Evolutionary conservation across 2,888 invertebrate species (phyloP).

Genomic region (Tipula vernalis): DNA sequence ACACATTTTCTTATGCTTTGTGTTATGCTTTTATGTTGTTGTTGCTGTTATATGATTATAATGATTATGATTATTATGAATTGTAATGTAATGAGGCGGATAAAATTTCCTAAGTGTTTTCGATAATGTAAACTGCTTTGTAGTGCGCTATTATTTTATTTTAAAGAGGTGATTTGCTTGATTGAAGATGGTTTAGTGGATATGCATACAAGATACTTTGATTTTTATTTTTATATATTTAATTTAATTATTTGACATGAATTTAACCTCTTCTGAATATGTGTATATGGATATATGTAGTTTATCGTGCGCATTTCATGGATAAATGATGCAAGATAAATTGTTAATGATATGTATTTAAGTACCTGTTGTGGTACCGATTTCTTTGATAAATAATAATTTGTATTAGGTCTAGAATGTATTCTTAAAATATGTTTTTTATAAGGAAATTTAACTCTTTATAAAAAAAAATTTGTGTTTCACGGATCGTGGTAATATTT

Average conservation of each 20-base stretch:
- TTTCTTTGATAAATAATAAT: not conserved
- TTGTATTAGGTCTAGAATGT: not conserved
- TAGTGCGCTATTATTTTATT: conserved; percentile 4
- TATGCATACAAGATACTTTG: not conserved
- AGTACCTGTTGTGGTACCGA: not conserved
- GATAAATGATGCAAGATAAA: not conserved
- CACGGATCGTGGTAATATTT: too few relatives aligned
- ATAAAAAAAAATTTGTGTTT: too few relatives aligned
- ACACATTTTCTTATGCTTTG: not conserved
- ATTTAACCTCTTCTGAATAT: not conserved
- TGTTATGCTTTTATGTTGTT: not conserved
- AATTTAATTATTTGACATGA: conserved; percentile 4
- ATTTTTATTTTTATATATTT: not conserved
- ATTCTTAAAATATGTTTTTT: too few relatives aligned
- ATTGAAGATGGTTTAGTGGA: not conserved
- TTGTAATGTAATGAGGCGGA: conserved; percentile 4
- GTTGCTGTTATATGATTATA: not conserved
- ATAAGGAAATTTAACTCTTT: too few relatives aligned
- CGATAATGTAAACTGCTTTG: not conserved
- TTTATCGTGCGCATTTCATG: not conserved
- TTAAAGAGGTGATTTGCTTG: not conserved
- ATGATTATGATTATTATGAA: conserved; percentile 4
- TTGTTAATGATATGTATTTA: not conserved
- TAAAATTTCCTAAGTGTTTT: not conserved
- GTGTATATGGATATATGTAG: not conserved